These are phyloP conservation scores for Ciconia boyciana DNA, from an alignment of 2,113 vertebrate genomes.

Conservation along the genomic window DNA sequence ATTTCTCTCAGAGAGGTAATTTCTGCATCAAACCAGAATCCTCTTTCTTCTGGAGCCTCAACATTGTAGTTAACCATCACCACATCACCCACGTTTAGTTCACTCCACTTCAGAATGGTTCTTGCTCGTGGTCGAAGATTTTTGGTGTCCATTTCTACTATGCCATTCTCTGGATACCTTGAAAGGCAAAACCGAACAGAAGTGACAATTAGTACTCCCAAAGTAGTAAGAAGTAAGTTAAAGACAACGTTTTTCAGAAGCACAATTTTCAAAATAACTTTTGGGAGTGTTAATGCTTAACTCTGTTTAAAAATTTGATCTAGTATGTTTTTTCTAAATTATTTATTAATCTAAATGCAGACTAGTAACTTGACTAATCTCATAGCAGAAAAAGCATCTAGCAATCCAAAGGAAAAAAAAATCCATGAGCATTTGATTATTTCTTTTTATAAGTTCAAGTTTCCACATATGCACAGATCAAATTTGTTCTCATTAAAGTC, in stretches of 20 bases:
- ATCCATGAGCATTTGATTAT: not conserved
- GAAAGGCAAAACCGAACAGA: constrained; percentile 41
- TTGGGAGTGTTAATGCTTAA: not conserved
- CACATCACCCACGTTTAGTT: constrained; percentile 84
- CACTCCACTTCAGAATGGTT: constrained; percentile 86
- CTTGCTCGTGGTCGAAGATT: constrained; percentile 90
- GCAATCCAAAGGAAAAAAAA: not conserved
- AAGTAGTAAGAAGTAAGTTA: not conserved
- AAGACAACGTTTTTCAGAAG: not conserved
- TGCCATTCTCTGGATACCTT: constrained; percentile 97
- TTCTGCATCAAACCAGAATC: constrained; percentile 97
- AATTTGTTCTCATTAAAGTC: not conserved
- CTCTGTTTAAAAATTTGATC: not conserved
- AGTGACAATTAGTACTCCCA: not conserved
- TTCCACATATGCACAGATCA: not conserved
- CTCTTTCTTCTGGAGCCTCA: constrained; percentile 92
- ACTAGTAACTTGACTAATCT: not conserved
- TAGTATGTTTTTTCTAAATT: not conserved
- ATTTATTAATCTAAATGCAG: not conserved
- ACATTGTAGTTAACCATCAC: constrained; percentile 97
- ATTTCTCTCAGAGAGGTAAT: constrained; percentile 85
- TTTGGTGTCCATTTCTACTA: constrained; percentile 82
- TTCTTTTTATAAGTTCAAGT: not conserved
- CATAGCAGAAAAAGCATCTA: not conserved
- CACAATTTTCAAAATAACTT: not conserved